Evolutionary conservation across 2,888 invertebrate species (phyloP), one percentile per base, ranked within the genome.

Genomic region (Mimachlamys varia): DNA sequence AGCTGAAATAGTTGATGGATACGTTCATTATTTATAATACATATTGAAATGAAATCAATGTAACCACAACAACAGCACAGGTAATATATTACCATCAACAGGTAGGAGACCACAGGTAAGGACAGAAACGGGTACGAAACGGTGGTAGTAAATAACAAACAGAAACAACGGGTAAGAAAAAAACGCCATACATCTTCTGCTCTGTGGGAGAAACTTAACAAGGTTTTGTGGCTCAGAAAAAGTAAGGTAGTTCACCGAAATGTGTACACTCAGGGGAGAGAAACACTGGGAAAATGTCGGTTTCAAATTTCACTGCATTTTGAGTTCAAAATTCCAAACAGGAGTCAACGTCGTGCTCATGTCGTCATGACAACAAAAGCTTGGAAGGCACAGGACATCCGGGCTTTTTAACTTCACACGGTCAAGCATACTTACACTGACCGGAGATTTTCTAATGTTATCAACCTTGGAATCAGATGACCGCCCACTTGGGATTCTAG

Each of bases 391-490:
- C 76, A 76, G 33, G 22, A 76, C 33, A 76, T 76, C 33, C 33
- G 76, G 76, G 27, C 7, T 76, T 7, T 33, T 33, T 76, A 27
- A 76, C 76, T 76, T 33, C 76, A 76, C 19, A 33, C 76, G 76
- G 76, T 76, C 76, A 76, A 76, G 27, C 76, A 76, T 76, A 76
- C 76, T 76, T 76, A 76, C 76, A 33, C 76, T 76, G 33, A 76
- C 76, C 76, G 76, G 76, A 76, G 76, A 33, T 33, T 76, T 76
- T 76, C 76, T 76, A 76, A 27, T 76, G 76, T 76, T 76, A 76
- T 76, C 76, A 22, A 76, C 22, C 27, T 33, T 27, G 22, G 33
- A 44, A 44, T 44, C 44, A 44, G 44, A n/a, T 58, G 58, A n/a
- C n/a, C 58, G 58, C 58, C 58, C 58, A 22, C 19, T 17, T 33